Evolutionary conservation across 2,888 invertebrate genomes (phyloP), one percentile per base, ranked within the genome.

Genomic region (Agrotis exclamationis): DNA sequence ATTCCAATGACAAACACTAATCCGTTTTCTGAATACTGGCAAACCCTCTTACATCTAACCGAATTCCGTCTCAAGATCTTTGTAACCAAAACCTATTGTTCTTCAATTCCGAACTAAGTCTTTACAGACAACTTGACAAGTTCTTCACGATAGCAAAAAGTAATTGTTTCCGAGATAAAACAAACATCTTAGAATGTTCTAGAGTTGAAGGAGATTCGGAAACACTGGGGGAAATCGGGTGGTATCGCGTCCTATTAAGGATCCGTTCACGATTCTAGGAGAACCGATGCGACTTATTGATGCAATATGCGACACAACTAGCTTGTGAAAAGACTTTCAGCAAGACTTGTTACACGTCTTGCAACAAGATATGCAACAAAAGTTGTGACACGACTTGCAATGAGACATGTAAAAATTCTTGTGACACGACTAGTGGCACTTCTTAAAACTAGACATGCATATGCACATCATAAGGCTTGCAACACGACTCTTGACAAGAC

Each of bases 101-200:
- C 63, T 82, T 70, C 57, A 71, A 82, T 82, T 78, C 51, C 44
- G 14, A n/a, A 28, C 53, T 20, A 80, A 60, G 18, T 57, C 57
- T 53, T 67, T 9, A 18, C 53, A 44, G 24, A 44, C 65, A 79
- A 72, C 66, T 67, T 57, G 65, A 66, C 63, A 28, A 50, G 57
- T 28, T 60, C 51, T 14, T 33, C 20, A 45, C 50, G 47, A 56
- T 68, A 50, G 64, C 45, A 64, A 63, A 75, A 76, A 75, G 84
- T 68, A 80, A 83, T 80, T 80, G 73, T 83, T 70, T 57, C 47
- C 24, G 59, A 80, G 63, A 69, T 76, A 80, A 50, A 75, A 47
- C 63, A 67, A 82, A 83, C 63, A 63, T 66, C 54, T 72, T 45
- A 39, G 33, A 45, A 48, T 63, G 44, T 50, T 58, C 45, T 39